Evolutionary conservation across 2,888 invertebrate species (phyloP), one percentile per base, ranked within the genome.

Genomic region (Corbicula japonica): DNA sequence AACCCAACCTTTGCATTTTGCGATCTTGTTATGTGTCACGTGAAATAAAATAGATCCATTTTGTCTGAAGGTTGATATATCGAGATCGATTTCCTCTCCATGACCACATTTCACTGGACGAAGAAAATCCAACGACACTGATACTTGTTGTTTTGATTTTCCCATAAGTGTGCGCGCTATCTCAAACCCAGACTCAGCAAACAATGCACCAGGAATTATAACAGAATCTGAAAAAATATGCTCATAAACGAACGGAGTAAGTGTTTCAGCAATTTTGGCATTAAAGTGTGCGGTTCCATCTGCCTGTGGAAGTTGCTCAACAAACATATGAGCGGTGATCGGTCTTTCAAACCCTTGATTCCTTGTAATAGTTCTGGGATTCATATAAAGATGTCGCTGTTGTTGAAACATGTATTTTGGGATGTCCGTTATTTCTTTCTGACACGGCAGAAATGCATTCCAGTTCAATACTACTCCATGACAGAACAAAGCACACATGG

Each of bases 351-450:
- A 34, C 4, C 80, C 83, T 32, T 80, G 66, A n/a, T 62, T 56
- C 26, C 54, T 38, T 26, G 61, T 18, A 23, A 48, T 56, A 5
- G 69, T 52, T 15, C 30, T 65, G 18, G 76, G 76, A 10, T 83
- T 65, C 65, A 75, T 60, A 38, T 74, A 74, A 0, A 83, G 46
- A 10, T 62, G 35, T 35, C 63, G 66, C 10, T 72, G 63, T 32
- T 68, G 76, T 23, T 84, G 77, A 61, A 86, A 86, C 38, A 41
- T 52, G 73, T 88, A 87, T 35, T 63, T 79, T 21, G 89, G 89
- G 8, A 86, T 52, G 10, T 76, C 54, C 0, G 79, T 72, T 12
- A 85, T 56, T 10, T 63, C 54, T 12, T 32, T 18, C 8, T 35
- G 46, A 23, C 35, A 38, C 15, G 71, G 74, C 21, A 80, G 66